Conservation (phyloP, 2,113 vertebrate species). For the Myiopsitta monachus region DNA sequence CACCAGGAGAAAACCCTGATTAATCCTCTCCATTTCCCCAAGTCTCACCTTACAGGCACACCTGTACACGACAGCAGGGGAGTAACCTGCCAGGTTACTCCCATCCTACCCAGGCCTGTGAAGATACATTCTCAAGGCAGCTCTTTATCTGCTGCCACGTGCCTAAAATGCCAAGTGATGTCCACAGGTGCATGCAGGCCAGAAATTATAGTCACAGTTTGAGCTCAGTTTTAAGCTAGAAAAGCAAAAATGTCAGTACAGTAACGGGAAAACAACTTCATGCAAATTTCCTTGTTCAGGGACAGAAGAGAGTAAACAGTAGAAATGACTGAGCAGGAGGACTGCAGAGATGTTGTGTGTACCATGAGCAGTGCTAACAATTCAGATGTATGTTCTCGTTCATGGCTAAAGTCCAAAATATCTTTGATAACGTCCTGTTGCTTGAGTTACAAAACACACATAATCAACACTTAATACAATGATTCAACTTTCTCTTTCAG, state of each 20-base stretch:
- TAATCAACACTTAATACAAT: background rate
- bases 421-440: background rate
- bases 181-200: background rate
- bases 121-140: background rate
- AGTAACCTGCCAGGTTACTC: no score
- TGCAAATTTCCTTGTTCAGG: background rate
- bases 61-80: fast-evolving
- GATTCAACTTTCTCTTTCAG: background rate
- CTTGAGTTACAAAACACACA: background rate
- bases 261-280: background rate
- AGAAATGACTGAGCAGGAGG: background rate
- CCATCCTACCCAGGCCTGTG: background rate
- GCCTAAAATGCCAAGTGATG: background rate
- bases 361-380: background rate
- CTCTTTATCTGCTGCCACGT: background rate
- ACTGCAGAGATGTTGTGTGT: background rate
- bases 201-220: background rate
- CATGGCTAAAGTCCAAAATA: background rate
- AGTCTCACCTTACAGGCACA: fast-evolving
- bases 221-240: background rate
- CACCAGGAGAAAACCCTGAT: background rate
- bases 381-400: background rate
- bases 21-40: background rate
- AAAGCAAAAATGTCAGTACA: background rate
- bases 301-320: background rate